Evolutionary conservation across 2,113 vertebrate species (phyloP).

Genomic region (Dicerorhinus sumatrensis): DNA sequence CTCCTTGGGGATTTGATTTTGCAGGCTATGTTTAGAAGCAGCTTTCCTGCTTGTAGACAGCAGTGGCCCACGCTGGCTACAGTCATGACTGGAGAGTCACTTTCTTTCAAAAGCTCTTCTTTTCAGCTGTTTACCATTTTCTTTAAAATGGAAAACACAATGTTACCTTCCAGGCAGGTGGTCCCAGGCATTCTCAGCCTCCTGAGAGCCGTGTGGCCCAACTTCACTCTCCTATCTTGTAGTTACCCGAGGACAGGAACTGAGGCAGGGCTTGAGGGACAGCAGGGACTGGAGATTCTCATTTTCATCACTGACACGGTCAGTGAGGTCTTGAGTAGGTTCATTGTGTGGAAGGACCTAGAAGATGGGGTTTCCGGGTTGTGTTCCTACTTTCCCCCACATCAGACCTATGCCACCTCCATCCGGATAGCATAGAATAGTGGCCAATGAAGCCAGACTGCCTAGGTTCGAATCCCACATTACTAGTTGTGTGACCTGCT

Average conservation of each 20-base stretch:
- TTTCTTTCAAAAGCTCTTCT: constrained; percentile 45
- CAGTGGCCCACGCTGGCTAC: background rate
- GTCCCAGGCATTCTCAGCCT: background rate
- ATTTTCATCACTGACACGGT: background rate
- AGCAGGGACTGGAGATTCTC: background rate
- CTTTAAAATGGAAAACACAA: constrained; percentile 2
- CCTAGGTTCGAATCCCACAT: background rate
- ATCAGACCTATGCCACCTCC: background rate
- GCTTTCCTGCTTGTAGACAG: background rate
- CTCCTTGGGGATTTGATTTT: background rate
- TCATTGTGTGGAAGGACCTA: background rate
- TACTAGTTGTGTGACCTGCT: background rate
- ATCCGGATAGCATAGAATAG: background rate
- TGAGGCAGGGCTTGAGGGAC: background rate
- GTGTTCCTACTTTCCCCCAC: background rate
- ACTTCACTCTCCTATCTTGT: background rate
- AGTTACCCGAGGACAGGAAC: background rate
- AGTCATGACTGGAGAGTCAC: constrained; percentile 53
- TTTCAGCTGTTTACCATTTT: constrained; percentile 66
- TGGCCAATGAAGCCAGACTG: background rate
- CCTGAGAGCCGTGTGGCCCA: background rate
- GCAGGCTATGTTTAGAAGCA: constrained; percentile 2
- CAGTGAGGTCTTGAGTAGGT: background rate
- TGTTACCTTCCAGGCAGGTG: background rate
- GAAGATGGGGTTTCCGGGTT: background rate